A percentile compares a stretch with the other conserved stretches of the same genome.
Evolutionary conservation across 2,113 vertebrate species (phyloP).

Genomic region (Drymodes brunneopygia): DNA sequence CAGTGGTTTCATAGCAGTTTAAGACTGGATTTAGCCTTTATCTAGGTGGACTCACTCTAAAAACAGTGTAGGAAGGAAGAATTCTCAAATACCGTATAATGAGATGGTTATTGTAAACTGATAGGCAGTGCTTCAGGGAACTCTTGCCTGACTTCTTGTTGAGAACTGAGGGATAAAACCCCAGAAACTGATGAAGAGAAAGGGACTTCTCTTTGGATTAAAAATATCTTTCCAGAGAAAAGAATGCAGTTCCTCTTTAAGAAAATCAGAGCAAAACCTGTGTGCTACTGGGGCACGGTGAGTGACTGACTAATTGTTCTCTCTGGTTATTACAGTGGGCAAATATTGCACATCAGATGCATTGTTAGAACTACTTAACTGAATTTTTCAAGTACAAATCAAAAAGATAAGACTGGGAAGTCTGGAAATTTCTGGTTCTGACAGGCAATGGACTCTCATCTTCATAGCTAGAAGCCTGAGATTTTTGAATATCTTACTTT

Average conservation of each 20-base stretch:
- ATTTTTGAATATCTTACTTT: background rate
- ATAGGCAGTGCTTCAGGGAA: background rate
- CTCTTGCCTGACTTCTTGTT: background rate
- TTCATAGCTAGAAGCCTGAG: background rate
- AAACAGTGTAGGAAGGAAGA: background rate
- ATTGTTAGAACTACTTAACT: background rate
- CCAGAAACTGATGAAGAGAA: background rate
- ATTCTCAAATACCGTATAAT: background rate
- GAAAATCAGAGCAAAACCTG: background rate
- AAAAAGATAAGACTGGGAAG: background rate
- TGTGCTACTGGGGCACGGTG: accelerated
- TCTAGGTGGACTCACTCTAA: background rate
- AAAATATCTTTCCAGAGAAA: background rate
- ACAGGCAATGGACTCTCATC: background rate
- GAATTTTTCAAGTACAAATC: background rate
- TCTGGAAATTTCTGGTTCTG: background rate
- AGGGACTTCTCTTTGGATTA: background rate
- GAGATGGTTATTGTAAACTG: background rate
- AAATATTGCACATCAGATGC: background rate
- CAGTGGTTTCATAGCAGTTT: background rate
- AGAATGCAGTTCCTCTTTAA: background rate
- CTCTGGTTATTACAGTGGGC: background rate
- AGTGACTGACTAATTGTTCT: background rate
- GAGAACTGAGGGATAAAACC: background rate
- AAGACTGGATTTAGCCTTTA: background rate